phyloP scores from a whole-genome alignment of 2,888 invertebrate genomes.

The Andrena fulva region DNA sequence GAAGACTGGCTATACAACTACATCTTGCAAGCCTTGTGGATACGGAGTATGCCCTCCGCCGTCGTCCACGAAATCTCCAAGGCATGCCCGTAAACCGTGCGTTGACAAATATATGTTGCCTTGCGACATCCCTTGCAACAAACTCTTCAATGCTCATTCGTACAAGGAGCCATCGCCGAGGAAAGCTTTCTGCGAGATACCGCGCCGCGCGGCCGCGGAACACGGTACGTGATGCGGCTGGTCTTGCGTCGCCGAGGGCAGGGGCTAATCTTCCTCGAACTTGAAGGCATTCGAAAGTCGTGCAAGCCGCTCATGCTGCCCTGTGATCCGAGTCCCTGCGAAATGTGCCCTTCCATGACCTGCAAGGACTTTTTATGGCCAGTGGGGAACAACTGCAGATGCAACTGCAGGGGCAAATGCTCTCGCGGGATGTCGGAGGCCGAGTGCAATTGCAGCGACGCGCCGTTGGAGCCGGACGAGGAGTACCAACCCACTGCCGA shows the following conservation, averaged over 20 bases:
- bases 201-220: constrained; percentile 24
- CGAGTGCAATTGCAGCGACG: constrained; percentile 67
- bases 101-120: constrained; percentile 3
- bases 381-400: constrained; percentile 47
- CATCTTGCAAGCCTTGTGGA: constrained; percentile 30
- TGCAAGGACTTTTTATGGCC: constrained; percentile 19
- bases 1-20: background rate
- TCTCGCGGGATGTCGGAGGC: constrained; percentile 51
- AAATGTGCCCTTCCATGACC: constrained; percentile 37
- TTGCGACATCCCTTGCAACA: constrained; percentile 19
- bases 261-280: background rate
- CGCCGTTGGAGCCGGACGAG: constrained; percentile 31
- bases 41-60: constrained; percentile 1
- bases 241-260: background rate
- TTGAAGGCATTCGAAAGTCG: constrained; percentile 31
- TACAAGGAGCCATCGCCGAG: background rate
- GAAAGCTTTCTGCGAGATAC: constrained; percentile 51
- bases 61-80: background rate
- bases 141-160: constrained; percentile 5
- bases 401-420: constrained; percentile 70
- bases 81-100: background rate
- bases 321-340: constrained; percentile 26
- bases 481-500: constrained; percentile 48
- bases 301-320: constrained; percentile 22
- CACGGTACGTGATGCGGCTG: constrained; percentile 9